phyloP scores from a whole-genome alignment of 53 echinoderm and acorn worm genomes.

The Actinopyga echinites region DNA sequence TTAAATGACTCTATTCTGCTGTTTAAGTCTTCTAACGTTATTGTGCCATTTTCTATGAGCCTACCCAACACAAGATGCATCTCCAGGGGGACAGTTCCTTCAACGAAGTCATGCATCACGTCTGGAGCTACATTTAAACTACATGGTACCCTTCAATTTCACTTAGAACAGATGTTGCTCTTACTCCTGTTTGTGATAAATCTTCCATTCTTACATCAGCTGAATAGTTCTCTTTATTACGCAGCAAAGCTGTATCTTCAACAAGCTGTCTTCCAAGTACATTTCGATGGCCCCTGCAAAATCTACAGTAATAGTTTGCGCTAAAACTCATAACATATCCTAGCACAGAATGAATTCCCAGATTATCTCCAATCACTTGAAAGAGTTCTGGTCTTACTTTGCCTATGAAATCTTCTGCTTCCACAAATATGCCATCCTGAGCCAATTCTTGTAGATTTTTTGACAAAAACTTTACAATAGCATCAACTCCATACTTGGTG shows the following conservation, averaged over 20 bases:
- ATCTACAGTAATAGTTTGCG: conserved; percentile 31
- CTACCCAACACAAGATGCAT: conserved; percentile 41
- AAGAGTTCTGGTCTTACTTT: background rate
- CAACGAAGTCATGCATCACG: conserved; percentile 54
- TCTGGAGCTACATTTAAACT: conserved; percentile 18
- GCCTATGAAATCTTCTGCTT: conserved; percentile 12
- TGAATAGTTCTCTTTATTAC: conserved; percentile 3
- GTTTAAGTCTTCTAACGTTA: conserved; percentile 41
- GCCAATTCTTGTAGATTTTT: background rate
- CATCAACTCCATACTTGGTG: conserved; percentile 29
- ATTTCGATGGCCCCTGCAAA: conserved; percentile 15
- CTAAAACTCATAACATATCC: conserved; percentile 11
- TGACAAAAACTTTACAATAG: background rate
- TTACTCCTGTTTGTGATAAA: conserved; percentile 27
- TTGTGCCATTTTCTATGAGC: conserved; percentile 9
- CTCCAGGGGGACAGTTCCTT: conserved; percentile 60
- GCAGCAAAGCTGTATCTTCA: background rate
- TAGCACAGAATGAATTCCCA: conserved; percentile 28
- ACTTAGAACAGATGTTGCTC: conserved; percentile 15
- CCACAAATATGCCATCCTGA: conserved; percentile 1
- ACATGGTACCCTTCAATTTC: conserved; percentile 53
- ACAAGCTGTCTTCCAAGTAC: conserved; percentile 13
- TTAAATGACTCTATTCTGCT: conserved; percentile 53
- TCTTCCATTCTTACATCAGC: background rate
- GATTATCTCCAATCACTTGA: conserved; percentile 20